A percentile compares a stretch with the other conserved stretches of the same genome.
Evolutionary conservation across 2,888 invertebrate species (phyloP).

Genomic region (Habroteleia sp.): DNA sequence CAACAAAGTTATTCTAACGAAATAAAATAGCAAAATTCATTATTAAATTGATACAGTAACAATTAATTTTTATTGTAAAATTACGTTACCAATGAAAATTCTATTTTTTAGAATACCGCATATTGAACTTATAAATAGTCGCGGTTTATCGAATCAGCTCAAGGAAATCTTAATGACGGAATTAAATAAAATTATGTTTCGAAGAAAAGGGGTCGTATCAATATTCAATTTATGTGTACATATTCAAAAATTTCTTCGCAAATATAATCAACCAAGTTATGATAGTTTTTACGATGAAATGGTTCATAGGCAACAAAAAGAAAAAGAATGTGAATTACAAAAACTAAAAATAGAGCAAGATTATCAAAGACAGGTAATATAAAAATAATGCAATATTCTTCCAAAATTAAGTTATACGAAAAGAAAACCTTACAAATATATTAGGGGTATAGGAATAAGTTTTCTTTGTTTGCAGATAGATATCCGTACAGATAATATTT

Average conservation of each 20-base stretch:
- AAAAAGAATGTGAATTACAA: conserved; percentile 84
- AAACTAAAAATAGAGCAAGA: conserved; percentile 86
- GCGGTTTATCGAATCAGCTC: conserved; percentile 89
- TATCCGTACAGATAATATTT: too few relatives aligned
- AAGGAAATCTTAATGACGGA: conserved; percentile 84
- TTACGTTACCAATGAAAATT: too few relatives aligned
- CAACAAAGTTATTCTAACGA: too few relatives aligned
- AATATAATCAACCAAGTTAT: conserved; percentile 89
- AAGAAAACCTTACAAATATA: too few relatives aligned
- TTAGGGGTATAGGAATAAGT: too few relatives aligned
- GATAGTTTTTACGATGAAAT: conserved; percentile 96
- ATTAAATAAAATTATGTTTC: conserved; percentile 83
- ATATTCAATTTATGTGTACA: conserved; percentile 91
- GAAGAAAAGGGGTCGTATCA: conserved; percentile 89
- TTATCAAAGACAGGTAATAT: conserved; percentile 78
- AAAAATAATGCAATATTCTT: too few relatives aligned
- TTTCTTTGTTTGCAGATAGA: too few relatives aligned
- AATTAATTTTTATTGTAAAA: too few relatives aligned
- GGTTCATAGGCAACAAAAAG: conserved; percentile 87
- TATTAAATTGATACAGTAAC: too few relatives aligned
- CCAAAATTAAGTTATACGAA: too few relatives aligned
- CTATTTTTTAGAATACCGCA: too few relatives aligned
- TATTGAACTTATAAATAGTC: conserved; percentile 87
- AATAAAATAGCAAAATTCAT: too few relatives aligned
- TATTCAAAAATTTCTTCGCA: conserved; percentile 89